Evolutionary conservation across 92 coral and sea anemone genomes (phyloP), one percentile per base, ranked within the genome.

Genomic region (Plumapathes pennacea): DNA sequence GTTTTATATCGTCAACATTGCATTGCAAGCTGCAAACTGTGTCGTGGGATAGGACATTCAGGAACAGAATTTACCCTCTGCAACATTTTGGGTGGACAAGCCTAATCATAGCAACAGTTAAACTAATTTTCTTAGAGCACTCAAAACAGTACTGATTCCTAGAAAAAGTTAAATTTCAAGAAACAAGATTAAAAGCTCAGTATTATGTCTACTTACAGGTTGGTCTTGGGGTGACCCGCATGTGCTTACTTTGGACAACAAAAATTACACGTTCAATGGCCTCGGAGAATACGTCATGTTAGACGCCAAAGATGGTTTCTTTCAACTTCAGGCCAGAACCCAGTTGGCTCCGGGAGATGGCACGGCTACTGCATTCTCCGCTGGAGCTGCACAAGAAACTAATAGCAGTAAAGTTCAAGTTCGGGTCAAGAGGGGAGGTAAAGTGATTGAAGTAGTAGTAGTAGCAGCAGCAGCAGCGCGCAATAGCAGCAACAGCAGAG

Each of bases 161-260:
- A 36, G 9, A 36, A 36, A 36, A 36, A 7, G 40, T 36, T 8
- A 8, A 7, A 8, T 36, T 7, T 20, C 6, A 20, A 39, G 50
- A 31, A 50, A 62, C 43, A 30, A 39, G 61, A 50, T 64, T 50
- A 25, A 2, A 2, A 26, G 11, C 17, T 54, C 20, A 54, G 33
- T 6, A 25, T 21, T 11, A 12, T 20, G n/a, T 38, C 11, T 38
- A 15, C 4, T 33, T 17, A 1, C 26, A 79, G 85, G 63, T 26
- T 80, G 77, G 87, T 72, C 52, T 40, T 72, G 81, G 76, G 81
- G 87, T 20, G 87, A 80, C 46, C 87, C 87, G 31, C 87, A 80
- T 19, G 21, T 80, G n/a, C 39, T 59, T 29, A 73, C 87, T 0
- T 42, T 80, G 28, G 87, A 80, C 34, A 77, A 64, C 60, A 50